Evolutionary conservation across 2,113 vertebrate species (phyloP).

Genomic region (Xerus inauris): DNA sequence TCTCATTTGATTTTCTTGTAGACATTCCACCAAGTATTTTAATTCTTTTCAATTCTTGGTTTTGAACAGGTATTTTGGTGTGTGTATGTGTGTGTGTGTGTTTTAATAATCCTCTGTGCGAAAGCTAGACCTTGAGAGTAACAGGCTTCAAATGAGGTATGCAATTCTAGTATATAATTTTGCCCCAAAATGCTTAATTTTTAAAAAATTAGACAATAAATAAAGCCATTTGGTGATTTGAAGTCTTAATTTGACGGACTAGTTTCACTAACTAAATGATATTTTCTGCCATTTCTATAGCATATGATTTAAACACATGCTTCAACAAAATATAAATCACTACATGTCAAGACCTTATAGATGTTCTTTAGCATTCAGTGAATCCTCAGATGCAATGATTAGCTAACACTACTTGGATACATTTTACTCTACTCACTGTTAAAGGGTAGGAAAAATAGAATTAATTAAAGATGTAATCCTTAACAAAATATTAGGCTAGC

Average conservation of each 20-base stretch:
- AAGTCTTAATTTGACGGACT: background rate
- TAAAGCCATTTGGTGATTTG: constrained; percentile 11
- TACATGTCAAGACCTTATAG: background rate
- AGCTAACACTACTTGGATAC: background rate
- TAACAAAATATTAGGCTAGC: constrained; percentile 20
- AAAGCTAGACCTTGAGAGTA: background rate
- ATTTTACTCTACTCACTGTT: background rate
- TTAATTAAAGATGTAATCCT: background rate
- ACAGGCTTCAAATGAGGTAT: background rate
- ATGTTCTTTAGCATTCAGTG: background rate
- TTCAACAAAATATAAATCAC: constrained; percentile 7
- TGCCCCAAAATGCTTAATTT: background rate
- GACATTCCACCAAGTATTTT: background rate
- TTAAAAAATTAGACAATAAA: constrained; percentile 15
- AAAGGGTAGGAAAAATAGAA: background rate
- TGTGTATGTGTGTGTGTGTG: background rate
- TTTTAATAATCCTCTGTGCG: background rate
- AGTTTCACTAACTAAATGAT: background rate
- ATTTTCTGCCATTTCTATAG: background rate
- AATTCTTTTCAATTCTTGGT: constrained; percentile 3
- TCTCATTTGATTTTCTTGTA: constrained; percentile 16
- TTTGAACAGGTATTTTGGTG: background rate
- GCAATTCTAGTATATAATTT: constrained; percentile 7
- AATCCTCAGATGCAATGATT: background rate
- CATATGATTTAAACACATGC: background rate